Evolutionary conservation across 2,888 invertebrate genomes (phyloP).

Genomic region (Metellina segmentata): DNA sequence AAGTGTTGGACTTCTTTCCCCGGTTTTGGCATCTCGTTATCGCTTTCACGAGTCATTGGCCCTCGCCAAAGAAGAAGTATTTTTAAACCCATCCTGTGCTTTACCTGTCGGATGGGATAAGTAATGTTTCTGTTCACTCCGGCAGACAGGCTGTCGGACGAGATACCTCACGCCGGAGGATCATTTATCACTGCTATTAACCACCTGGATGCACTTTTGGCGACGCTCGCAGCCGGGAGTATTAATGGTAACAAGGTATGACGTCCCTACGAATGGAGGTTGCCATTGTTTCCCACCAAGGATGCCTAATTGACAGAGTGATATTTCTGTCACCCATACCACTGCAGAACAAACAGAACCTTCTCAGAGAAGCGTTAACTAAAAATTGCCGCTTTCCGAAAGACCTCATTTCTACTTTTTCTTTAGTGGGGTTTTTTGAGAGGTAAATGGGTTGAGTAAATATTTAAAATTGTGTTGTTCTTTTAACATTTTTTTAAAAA

Average conservation of each 20-base stretch:
- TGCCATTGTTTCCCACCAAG: constrained; percentile 35
- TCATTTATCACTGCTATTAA: constrained; percentile 73
- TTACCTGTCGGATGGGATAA: constrained; percentile 63
- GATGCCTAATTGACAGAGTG: constrained; percentile 51
- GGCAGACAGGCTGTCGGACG: constrained; percentile 53
- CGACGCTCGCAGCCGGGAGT: constrained; percentile 34
- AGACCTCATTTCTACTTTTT: background rate
- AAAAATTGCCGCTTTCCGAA: background rate
- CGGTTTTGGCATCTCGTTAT: constrained; percentile 62
- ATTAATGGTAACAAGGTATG: constrained; percentile 75
- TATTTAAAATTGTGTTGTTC: background rate
- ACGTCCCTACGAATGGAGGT: constrained; percentile 39
- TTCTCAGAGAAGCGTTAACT: background rate
- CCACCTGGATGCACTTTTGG: constrained; percentile 73
- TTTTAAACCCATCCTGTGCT: constrained; percentile 63
- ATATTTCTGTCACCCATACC: constrained; percentile 6
- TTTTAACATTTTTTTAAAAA: no score
- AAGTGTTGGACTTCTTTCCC: constrained; percentile 4
- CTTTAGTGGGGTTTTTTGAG: background rate
- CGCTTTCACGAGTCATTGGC: constrained; percentile 75
- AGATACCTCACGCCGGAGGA: constrained; percentile 64
- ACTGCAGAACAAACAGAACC: no score
- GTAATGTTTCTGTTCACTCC: constrained; percentile 68
- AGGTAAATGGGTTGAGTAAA: background rate
- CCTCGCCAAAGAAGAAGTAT: constrained; percentile 69